These are phyloP conservation scores for Cyanoramphus novaezelandiae DNA, from an alignment of 2,113 vertebrate genomes.

Conservation along the genomic window DNA sequence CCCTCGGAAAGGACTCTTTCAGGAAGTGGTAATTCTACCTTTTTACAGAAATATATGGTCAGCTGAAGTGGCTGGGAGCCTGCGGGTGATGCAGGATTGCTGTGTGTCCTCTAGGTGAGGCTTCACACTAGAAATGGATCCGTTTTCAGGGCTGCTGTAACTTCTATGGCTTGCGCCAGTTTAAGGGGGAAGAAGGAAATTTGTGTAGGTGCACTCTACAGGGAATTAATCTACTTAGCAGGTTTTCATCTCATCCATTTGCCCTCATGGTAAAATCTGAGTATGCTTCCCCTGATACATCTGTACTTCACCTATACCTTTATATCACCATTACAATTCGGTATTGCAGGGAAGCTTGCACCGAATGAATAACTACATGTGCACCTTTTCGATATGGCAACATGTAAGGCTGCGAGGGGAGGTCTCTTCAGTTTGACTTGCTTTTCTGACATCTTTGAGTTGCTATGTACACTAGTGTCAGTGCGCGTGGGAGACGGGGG, in stretches of 20 bases:
- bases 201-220: not conserved
- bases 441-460: not conserved
- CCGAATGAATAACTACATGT: fast-evolving
- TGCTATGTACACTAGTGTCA: not conserved
- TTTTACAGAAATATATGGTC: not conserved
- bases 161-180: not conserved
- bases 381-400: not conserved
- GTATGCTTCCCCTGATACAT: not conserved
- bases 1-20: not conserved
- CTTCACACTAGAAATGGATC: not conserved
- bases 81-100: not conserved
- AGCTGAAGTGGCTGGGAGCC: not conserved
- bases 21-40: not conserved
- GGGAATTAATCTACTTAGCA: not conserved
- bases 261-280: not conserved
- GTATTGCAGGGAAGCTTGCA: not conserved
- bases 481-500: not conserved
- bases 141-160: not conserved
- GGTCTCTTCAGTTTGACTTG: not conserved
- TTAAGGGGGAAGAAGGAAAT: not conserved
- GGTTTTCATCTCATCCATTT: not conserved
- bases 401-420: not conserved
- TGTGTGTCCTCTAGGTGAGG: fast-evolving
- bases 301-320: not conserved
- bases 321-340: not conserved